These are phyloP conservation scores for Watersipora subatra DNA, from an alignment of 1,140 invertebrate species.

Conservation along the genomic window DNA sequence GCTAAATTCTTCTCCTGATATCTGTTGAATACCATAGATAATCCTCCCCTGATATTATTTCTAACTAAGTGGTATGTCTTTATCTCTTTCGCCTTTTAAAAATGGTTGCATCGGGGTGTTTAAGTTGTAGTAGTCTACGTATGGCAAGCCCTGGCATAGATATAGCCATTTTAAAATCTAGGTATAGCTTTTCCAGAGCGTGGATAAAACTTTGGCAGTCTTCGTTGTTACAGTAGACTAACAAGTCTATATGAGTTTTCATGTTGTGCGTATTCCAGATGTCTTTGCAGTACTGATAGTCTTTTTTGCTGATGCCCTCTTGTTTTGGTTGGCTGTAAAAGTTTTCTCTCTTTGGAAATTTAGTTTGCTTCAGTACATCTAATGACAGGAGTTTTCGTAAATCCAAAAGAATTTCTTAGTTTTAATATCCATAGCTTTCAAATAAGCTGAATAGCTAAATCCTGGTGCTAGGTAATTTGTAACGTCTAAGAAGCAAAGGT, in stretches of 20 bases:
- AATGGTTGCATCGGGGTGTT: background rate
- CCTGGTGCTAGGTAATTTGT: conserved; percentile 14
- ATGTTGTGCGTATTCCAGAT: conserved; percentile 13
- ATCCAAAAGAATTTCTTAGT: conserved; percentile 17
- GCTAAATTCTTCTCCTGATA: background rate
- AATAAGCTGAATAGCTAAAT: conserved; percentile 10
- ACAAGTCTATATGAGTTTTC: conserved; percentile 12
- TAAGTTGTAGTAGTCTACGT: conserved; percentile 9
- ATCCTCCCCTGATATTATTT: background rate
- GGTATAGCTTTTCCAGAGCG: conserved; percentile 11
- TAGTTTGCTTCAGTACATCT: conserved; percentile 7
- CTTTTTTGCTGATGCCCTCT: conserved; percentile 8
- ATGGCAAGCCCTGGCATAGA: conserved; percentile 13
- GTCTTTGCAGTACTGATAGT: conserved; percentile 10
- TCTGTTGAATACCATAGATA: conserved; percentile 1
- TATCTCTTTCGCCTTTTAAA: background rate
- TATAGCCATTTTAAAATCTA: conserved; percentile 16
- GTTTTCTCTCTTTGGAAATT: conserved; percentile 6
- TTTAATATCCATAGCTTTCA: conserved; percentile 13
- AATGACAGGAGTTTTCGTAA: conserved; percentile 12
- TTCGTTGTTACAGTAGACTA: conserved; percentile 15
- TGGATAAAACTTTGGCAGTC: conserved; percentile 12
- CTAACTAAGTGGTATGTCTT: background rate
- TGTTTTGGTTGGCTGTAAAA: conserved; percentile 12
- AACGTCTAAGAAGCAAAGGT: conserved; percentile 14